phyloP scores from a whole-genome alignment of 64 coral and sea anemone species.

The Stichodactyla helianthus region DNA sequence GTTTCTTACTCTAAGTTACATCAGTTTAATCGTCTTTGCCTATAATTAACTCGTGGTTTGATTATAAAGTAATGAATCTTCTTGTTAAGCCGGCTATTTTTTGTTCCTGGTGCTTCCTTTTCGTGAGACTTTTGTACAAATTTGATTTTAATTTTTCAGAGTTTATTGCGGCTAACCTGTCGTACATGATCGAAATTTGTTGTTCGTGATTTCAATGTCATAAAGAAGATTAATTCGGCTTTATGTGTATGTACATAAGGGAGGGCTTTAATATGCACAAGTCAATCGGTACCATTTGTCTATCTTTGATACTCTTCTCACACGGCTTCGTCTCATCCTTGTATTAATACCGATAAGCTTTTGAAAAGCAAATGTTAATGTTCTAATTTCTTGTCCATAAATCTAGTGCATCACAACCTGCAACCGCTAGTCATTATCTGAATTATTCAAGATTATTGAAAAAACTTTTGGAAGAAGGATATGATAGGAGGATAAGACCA shows the following conservation, averaged over 20 bases:
- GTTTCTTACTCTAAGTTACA: neutral
- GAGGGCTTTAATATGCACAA: conserved; percentile 1
- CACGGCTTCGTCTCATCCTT: neutral
- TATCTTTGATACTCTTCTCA: neutral
- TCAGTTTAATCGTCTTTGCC: neutral
- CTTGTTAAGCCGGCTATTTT: neutral
- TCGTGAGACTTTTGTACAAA: too few relatives aligned
- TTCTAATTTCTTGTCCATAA: neutral
- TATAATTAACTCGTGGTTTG: neutral
- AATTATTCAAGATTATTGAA: conserved; percentile 60
- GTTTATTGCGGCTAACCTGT: neutral
- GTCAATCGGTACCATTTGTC: conserved; percentile 11
- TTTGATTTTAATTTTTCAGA: too few relatives aligned
- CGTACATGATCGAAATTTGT: neutral
- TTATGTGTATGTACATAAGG: neutral
- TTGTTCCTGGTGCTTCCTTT: neutral
- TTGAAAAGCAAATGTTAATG: conserved; percentile 6
- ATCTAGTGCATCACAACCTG: neutral
- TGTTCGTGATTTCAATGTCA: neutral
- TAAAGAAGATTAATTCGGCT: conserved; percentile 10
- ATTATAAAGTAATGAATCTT: neutral
- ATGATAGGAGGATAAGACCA: conserved; percentile 77
- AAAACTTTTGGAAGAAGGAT: conserved; percentile 55
- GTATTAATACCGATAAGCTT: neutral
- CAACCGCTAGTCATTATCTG: neutral